These are phyloP conservation scores for Tragulus kanchil DNA, from an alignment of 2,113 vertebrate genomes.

Conservation along the genomic window DNA sequence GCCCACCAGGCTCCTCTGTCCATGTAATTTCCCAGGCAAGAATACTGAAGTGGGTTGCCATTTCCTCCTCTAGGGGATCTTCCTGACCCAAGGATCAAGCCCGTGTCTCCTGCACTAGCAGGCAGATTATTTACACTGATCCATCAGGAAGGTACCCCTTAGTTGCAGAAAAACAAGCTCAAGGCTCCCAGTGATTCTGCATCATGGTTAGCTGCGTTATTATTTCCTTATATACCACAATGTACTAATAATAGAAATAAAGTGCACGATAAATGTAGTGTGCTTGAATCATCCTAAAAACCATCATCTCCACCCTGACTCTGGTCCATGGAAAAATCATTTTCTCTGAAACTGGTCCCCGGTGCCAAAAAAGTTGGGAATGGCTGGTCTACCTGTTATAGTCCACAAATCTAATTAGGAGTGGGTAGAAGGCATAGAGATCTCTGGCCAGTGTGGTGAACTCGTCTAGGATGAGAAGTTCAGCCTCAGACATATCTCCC, in stretches of 20 bases:
- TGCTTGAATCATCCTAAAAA: background rate
- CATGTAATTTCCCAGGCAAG: background rate
- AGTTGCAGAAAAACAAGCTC: background rate
- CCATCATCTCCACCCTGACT: background rate
- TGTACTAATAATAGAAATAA: background rate
- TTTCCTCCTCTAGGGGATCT: background rate
- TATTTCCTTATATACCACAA: background rate
- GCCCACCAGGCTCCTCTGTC: background rate
- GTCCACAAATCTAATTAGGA: slow-evolving; percentile 97
- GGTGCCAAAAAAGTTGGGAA: background rate
- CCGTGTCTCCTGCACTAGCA: background rate
- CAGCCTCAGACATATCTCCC: slow-evolving; percentile 97
- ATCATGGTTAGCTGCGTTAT: background rate
- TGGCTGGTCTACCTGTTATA: slow-evolving; percentile 93
- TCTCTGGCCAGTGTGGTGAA: slow-evolving; percentile 96
- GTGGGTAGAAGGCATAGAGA: slow-evolving; percentile 98
- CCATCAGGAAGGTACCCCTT: background rate
- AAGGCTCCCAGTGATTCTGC: background rate
- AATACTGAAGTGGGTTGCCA: background rate
- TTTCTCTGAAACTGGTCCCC: background rate
- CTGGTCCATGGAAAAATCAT: background rate
- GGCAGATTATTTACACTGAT: background rate
- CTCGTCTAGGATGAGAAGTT: slow-evolving; percentile 97
- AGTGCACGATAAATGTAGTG: background rate
- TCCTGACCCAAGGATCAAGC: background rate